Conservation (phyloP, 2,888 invertebrate genomes). For the Melanotus villosus region DNA sequence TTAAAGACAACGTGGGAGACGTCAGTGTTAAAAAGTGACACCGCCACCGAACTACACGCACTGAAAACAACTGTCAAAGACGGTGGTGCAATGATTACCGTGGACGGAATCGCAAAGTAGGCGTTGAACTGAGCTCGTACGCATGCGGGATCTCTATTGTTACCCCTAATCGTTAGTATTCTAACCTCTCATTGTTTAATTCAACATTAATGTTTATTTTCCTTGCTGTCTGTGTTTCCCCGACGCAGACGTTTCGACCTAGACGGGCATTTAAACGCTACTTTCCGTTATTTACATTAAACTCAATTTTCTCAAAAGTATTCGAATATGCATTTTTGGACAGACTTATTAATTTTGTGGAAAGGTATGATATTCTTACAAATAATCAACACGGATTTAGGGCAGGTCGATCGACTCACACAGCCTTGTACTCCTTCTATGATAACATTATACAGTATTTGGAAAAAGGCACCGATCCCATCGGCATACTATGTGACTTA, state of each 20-base stretch:
- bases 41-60: conserved; percentile 39
- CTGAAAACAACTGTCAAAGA: conserved; percentile 44
- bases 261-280: conserved; percentile 15
- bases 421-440: too few relatives aligned
- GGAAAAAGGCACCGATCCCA: too few relatives aligned
- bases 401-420: too few relatives aligned
- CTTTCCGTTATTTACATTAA: conserved; percentile 12
- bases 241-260: conserved; percentile 21
- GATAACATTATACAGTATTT: too few relatives aligned
- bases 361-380: too few relatives aligned
- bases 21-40: conserved; percentile 37
- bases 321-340: too few relatives aligned
- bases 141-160: conserved; percentile 46
- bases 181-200: conserved; percentile 45
- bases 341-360: too few relatives aligned
- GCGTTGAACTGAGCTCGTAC: conserved; percentile 42
- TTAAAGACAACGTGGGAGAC: conserved; percentile 46
- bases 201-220: conserved; percentile 28
- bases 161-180: conserved; percentile 53
- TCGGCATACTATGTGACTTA: too few relatives aligned
- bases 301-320: too few relatives aligned
- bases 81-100: conserved; percentile 41
- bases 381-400: too few relatives aligned
- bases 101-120: conserved; percentile 50
- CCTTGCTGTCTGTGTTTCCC: conserved; percentile 14